These are phyloP conservation scores for Drosophila formosana DNA, from an alignment of 2,888 invertebrate species.

Conservation along the genomic window DNA sequence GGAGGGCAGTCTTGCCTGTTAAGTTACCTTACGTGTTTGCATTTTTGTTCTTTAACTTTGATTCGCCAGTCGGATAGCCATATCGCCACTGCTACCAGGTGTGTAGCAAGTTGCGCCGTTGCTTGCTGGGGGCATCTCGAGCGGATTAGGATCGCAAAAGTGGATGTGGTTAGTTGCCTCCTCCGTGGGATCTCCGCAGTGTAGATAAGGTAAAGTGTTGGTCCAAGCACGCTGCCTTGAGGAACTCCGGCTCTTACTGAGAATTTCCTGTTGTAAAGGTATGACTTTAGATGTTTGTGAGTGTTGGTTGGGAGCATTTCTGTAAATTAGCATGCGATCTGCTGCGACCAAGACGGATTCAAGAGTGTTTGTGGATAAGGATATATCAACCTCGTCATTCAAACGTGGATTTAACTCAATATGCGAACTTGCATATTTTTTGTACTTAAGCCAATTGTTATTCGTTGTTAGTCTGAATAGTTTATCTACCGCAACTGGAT, in stretches of 20 bases:
- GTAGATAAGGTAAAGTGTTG: neutral
- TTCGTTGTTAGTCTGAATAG: neutral
- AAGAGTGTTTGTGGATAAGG: neutral
- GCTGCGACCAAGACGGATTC: neutral
- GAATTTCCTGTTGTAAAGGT: no score
- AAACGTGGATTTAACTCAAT: neutral
- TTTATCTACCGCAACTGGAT: neutral
- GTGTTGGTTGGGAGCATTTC: no score
- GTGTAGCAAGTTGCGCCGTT: neutral
- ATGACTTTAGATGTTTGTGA: no score
- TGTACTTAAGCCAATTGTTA: neutral
- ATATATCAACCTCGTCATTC: neutral
- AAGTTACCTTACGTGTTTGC: neutral
- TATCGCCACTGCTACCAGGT: neutral
- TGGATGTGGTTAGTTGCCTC: neutral
- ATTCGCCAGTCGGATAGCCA: neutral
- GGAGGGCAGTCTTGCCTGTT: constrained; percentile 3
- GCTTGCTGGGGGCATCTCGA: neutral
- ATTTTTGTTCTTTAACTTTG: constrained; percentile 1
- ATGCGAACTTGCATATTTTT: neutral
- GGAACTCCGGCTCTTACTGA: neutral
- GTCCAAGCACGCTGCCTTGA: no score
- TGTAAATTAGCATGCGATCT: neutral
- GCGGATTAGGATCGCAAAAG: neutral
- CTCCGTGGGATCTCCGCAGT: neutral